phyloP scores from a whole-genome alignment of 2,113 vertebrate species.

The Nycticebus coucang region DNA sequence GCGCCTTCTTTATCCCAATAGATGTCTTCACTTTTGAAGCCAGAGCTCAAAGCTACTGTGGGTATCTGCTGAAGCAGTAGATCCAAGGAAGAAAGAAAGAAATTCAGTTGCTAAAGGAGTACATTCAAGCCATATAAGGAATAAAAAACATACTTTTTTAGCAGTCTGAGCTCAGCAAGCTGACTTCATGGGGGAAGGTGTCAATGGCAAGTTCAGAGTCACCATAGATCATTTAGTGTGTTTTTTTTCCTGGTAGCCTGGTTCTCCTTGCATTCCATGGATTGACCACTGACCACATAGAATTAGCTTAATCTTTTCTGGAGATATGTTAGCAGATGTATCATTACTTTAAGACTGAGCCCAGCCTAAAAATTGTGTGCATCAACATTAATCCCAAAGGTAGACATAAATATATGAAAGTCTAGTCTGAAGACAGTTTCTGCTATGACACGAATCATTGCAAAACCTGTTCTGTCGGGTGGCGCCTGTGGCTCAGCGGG shows the following conservation, averaged over 20 bases:
- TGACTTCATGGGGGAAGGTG: constrained; percentile 89
- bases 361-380: constrained; percentile 91
- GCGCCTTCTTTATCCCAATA: constrained; percentile 90
- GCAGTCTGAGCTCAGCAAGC: constrained; percentile 86
- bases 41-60: constrained; percentile 93
- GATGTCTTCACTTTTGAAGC: constrained; percentile 90
- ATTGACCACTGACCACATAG: constrained; percentile 88
- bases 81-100: constrained; percentile 92
- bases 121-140: constrained; percentile 87
- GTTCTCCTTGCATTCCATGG: constrained; percentile 87
- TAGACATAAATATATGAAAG: constrained; percentile 84
- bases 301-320: constrained; percentile 88
- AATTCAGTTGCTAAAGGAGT: constrained; percentile 88
- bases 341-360: constrained; percentile 89
- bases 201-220: constrained; percentile 89
- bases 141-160: constrained; percentile 88
- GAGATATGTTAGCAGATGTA: constrained; percentile 93
- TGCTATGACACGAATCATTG: constrained; percentile 91
- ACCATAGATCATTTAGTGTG: constrained; percentile 92
- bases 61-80: constrained; percentile 93
- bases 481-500: no score
- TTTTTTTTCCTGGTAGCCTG: constrained; percentile 89
- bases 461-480: constrained; percentile 92
- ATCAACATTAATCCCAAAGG: constrained; percentile 86
- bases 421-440: constrained; percentile 90